A percentile compares a stretch with the other conserved stretches of the same genome.
These are phyloP conservation scores for Cryptocephalus moraei DNA, from an alignment of 2,888 invertebrate species.

Conservation along the genomic window DNA sequence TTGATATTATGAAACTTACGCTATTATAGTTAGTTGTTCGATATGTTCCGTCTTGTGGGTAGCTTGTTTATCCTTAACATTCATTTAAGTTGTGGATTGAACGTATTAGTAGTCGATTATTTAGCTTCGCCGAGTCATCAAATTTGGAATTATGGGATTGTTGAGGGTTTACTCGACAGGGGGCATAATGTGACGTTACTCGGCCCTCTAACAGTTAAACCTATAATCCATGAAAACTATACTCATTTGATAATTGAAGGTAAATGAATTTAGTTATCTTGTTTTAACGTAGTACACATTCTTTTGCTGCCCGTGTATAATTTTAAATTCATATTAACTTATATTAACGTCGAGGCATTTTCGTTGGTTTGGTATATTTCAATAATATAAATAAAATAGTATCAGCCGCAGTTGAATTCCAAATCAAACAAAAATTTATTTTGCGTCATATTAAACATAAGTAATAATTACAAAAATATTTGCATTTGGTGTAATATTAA, in stretches of 20 bases:
- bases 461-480: neutral
- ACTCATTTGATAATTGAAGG: neutral
- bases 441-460: too few species aligned
- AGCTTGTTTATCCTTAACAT: too few species aligned
- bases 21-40: too few species aligned
- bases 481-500: too few species aligned
- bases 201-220: slow-evolving; percentile 5
- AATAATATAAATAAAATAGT: too few species aligned
- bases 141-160: slow-evolving; percentile 16
- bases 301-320: neutral
- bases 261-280: neutral
- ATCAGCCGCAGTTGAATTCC: too few species aligned
- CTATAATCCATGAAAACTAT: neutral
- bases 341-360: too few species aligned
- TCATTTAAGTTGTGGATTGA: neutral
- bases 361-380: too few species aligned
- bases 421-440: too few species aligned
- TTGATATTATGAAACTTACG: too few species aligned
- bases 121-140: slow-evolving; percentile 13
- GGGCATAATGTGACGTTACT: slow-evolving; percentile 18
- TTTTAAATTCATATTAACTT: too few species aligned
- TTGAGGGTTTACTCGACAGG: slow-evolving; percentile 10
- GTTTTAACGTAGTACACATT: neutral
- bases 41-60: too few species aligned
- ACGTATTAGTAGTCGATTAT: slow-evolving; percentile 6